A percentile compares a stretch with the other conserved stretches of the same genome.
phyloP scores from a whole-genome alignment of 1,140 invertebrate species.

The Drosophila ambigua region DNA sequence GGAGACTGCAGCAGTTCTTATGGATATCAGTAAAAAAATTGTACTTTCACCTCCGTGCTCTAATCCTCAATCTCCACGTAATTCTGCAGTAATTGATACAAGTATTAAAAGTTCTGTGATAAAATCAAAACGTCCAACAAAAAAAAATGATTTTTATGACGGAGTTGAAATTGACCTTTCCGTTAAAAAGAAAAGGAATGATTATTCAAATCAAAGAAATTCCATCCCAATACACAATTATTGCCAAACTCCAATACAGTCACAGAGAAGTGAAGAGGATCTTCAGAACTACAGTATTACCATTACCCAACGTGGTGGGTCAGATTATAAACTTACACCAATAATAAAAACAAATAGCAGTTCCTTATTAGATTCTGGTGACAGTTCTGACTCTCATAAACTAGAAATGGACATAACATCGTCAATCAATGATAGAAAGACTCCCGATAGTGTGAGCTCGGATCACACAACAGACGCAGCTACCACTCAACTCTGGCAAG shows the following conservation, averaged over 20 bases:
- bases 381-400: constrained; percentile 79
- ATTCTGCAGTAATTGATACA: constrained; percentile 65
- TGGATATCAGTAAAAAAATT: constrained; percentile 84
- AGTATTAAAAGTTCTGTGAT: constrained; percentile 84
- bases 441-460: constrained; percentile 86
- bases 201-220: constrained; percentile 55
- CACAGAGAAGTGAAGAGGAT: constrained; percentile 48
- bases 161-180: constrained; percentile 80
- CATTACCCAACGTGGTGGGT: constrained; percentile 50
- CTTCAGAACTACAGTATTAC: constrained; percentile 71
- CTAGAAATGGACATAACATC: constrained; percentile 79
- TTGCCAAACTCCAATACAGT: constrained; percentile 61
- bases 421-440: constrained; percentile 68
- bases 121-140: constrained; percentile 81
- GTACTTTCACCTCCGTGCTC: constrained; percentile 82
- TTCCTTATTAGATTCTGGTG: constrained; percentile 64
- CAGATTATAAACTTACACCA: constrained; percentile 52
- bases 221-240: constrained; percentile 37
- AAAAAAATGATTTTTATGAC: constrained; percentile 63
- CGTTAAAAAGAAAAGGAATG: constrained; percentile 73
- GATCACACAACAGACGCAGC: constrained; percentile 85
- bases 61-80: constrained; percentile 82
- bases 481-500: constrained; percentile 86
- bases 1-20: constrained; percentile 82
- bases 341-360: constrained; percentile 37